phyloP scores from a whole-genome alignment of 1,140 invertebrate genomes.

The Battus philenor region DNA sequence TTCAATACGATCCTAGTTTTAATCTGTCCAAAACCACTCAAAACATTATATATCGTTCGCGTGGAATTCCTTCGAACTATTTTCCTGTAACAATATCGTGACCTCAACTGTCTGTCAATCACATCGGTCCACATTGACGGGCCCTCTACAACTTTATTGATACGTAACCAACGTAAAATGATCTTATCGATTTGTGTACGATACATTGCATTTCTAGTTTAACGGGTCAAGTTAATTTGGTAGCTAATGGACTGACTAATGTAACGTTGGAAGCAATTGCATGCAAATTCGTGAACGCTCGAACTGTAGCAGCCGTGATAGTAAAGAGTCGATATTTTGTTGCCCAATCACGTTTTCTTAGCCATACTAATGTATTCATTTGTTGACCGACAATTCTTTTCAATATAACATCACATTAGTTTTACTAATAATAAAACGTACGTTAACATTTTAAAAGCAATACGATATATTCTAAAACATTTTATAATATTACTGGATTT shows the following conservation, averaged over 20 bases:
- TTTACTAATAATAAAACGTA: too few relatives aligned
- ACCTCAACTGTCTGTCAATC: constrained; percentile 49
- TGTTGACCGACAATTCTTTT: too few relatives aligned
- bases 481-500: too few relatives aligned
- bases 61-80: constrained; percentile 11
- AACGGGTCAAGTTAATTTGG: constrained; percentile 18
- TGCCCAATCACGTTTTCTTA: constrained; percentile 14
- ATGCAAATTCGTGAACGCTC: constrained; percentile 23
- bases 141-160: constrained; percentile 31
- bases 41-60: background rate
- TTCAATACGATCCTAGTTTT: too few relatives aligned
- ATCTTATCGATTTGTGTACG: constrained; percentile 2
- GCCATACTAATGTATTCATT: too few relatives aligned
- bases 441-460: too few relatives aligned
- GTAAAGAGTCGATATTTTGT: constrained; percentile 7
- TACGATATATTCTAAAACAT: too few relatives aligned
- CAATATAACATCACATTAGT: too few relatives aligned
- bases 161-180: constrained; percentile 23
- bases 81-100: constrained; percentile 20
- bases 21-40: constrained; percentile 5
- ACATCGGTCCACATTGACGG: constrained; percentile 20
- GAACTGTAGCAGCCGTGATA: constrained; percentile 16
- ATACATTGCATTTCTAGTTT: background rate
- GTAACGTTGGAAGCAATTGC: constrained; percentile 19
- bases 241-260: constrained; percentile 11